phyloP scores from a whole-genome alignment of 2,888 invertebrate genomes.

The Neoitamus cyanurus region DNA sequence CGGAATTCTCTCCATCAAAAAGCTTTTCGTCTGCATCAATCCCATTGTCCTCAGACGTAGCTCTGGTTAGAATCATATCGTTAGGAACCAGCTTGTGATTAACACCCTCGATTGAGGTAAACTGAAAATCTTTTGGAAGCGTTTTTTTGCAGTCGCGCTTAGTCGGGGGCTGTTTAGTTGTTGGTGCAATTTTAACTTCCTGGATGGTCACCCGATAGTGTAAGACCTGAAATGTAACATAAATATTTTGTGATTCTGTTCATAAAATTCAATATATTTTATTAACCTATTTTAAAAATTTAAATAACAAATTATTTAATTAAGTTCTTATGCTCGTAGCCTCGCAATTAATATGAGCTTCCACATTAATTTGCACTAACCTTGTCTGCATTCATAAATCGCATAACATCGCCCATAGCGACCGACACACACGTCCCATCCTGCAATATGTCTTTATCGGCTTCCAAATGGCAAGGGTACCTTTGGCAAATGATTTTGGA shows the following conservation, averaged over 20 bases:
- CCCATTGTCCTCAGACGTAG: not conserved
- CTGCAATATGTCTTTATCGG: constrained; percentile 62
- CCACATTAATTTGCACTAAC: constrained; percentile 53
- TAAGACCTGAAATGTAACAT: constrained; percentile 56
- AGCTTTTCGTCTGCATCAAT: constrained; percentile 43
- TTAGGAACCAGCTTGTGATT: constrained; percentile 62
- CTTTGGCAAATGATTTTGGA: constrained; percentile 63
- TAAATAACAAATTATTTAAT: too few species aligned
- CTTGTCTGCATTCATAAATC: constrained; percentile 60
- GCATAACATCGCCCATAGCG: constrained; percentile 59
- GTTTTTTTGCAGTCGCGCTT: constrained; percentile 51
- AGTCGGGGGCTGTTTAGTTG: constrained; percentile 54
- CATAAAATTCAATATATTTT: too few species aligned
- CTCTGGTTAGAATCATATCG: constrained; percentile 60
- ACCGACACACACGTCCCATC: constrained; percentile 64
- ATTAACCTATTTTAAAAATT: not conserved
- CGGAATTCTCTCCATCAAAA: constrained; percentile 51
- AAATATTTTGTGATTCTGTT: too few species aligned
- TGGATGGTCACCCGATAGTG: constrained; percentile 61
- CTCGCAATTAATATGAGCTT: too few species aligned
- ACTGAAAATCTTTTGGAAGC: constrained; percentile 58
- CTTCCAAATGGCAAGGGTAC: constrained; percentile 64
- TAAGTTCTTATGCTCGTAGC: too few species aligned
- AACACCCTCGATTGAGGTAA: constrained; percentile 59
- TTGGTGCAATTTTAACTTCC: constrained; percentile 57